Percentiles rank a stretch among this genome's conserved stretches.
Conservation (phyloP, 1,140 invertebrate species). For the Nebria ingens region DNA sequence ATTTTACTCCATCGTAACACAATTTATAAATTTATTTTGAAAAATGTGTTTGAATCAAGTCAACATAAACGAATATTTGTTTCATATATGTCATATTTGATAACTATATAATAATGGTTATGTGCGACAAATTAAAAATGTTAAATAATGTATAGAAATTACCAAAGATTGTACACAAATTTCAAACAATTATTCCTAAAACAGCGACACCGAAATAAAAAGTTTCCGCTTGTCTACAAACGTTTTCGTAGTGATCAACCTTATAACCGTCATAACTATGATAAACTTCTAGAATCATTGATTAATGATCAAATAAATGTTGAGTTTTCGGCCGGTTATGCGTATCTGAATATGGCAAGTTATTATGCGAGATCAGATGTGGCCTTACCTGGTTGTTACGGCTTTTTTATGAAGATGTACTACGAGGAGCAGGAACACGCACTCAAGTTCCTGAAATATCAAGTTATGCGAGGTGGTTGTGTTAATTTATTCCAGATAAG, state of each 20-base stretch:
- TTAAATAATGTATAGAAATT: too few species aligned
- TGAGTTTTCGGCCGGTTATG: constrained; percentile 74
- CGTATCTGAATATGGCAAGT: constrained; percentile 71
- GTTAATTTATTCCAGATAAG: constrained; percentile 44
- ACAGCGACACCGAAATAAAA: too few species aligned
- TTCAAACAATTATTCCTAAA: too few species aligned
- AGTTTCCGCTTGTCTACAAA: too few species aligned
- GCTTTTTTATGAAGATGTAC: constrained; percentile 61
- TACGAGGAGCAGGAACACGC: constrained; percentile 70
- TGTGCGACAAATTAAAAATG: too few species aligned
- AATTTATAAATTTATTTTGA: too few species aligned
- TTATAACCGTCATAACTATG: constrained; percentile 57
- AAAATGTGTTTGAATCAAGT: too few species aligned
- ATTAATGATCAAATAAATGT: constrained; percentile 81
- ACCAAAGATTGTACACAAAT: neutral
- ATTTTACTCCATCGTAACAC: too few species aligned
- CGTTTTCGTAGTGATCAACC: neutral
- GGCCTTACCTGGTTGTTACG: constrained; percentile 56
- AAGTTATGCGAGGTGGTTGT: constrained; percentile 68
- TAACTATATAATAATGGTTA: too few species aligned
- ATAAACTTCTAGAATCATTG: constrained; percentile 56
- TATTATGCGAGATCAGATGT: constrained; percentile 73
- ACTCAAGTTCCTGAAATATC: constrained; percentile 62
- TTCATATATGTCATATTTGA: too few species aligned
- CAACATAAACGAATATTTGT: too few species aligned